These are phyloP conservation scores for Hippoglossus stenolepis DNA, from an alignment of 2,113 vertebrate species.

Conservation along the genomic window DNA sequence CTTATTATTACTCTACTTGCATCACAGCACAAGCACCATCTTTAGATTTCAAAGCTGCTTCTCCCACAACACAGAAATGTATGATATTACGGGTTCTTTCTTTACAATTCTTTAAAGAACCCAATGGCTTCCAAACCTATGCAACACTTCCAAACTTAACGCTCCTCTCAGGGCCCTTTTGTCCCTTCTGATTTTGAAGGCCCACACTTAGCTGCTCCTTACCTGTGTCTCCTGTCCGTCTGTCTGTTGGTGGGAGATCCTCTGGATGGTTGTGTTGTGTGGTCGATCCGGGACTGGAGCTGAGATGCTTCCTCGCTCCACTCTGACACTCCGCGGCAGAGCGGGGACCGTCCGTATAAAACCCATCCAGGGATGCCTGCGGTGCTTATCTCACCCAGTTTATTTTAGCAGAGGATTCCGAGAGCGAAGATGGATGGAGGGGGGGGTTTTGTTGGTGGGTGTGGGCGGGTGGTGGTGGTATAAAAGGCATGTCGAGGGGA, in stretches of 20 bases:
- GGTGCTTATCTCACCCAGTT: constrained; percentile 79
- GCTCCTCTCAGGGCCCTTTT: neutral
- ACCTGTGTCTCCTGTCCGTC: constrained; percentile 54
- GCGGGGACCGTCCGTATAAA: constrained; percentile 63
- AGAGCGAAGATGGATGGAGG: constrained; percentile 57
- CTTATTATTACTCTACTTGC: neutral
- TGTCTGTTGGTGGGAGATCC: constrained; percentile 19
- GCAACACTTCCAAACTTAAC: neutral
- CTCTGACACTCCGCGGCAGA: constrained; percentile 52
- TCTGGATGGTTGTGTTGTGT: constrained; percentile 8
- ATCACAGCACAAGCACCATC: neutral
- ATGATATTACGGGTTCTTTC: no score
- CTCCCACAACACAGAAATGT: neutral
- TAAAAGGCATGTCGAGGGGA: constrained; percentile 47
- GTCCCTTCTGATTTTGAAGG: neutral
- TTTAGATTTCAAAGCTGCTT: neutral
- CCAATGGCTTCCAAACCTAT: neutral
- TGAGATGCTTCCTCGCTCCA: constrained; percentile 51
- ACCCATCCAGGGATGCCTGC: constrained; percentile 63
- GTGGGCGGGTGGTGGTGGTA: constrained; percentile 31
- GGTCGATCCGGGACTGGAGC: constrained; percentile 30
- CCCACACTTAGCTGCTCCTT: constrained; percentile 14
- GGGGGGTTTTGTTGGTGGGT: constrained; percentile 8
- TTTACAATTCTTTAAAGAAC: neutral
- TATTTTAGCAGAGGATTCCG: constrained; percentile 78